phyloP scores from a whole-genome alignment of 2,888 invertebrate species.

The Pogonocherus hispidulus region DNA sequence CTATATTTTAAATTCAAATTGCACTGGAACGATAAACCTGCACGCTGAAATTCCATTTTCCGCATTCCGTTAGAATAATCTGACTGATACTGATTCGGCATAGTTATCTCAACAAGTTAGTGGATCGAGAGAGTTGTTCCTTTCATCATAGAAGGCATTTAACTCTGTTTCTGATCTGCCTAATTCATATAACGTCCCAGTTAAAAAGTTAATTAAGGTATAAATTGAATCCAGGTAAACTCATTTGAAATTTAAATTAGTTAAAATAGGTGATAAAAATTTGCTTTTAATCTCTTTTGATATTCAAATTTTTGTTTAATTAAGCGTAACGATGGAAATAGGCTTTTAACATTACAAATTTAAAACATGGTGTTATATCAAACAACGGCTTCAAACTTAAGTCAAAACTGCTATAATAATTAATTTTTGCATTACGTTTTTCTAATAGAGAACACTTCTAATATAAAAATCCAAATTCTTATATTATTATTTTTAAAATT shows the following conservation, averaged over 20 bases:
- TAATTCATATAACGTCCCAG: not conserved
- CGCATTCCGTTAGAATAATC: not conserved
- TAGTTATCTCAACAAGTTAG: conserved; percentile 5
- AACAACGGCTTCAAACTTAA: no score
- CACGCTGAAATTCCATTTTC: conserved; percentile 4
- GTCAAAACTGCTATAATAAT: no score
- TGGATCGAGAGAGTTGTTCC: not conserved
- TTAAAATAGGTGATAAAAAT: not conserved
- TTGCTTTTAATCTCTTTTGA: not conserved
- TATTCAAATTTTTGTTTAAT: no score
- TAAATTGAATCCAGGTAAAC: not conserved
- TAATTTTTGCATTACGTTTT: no score
- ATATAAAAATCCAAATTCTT: no score
- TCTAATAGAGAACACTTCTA: no score
- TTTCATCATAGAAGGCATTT: not conserved
- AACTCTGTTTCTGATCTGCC: no score
- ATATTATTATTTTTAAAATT: no score
- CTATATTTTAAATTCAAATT: conserved; percentile 6
- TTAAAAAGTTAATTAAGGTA: not conserved
- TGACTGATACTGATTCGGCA: not conserved
- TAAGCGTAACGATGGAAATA: no score
- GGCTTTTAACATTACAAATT: no score
- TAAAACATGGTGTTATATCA: no score
- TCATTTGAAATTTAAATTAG: conserved; percentile 7
- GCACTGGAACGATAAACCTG: conserved; percentile 5